Conservation (phyloP, 2,888 invertebrate genomes). For the Drosophila austrosaltans region DNA sequence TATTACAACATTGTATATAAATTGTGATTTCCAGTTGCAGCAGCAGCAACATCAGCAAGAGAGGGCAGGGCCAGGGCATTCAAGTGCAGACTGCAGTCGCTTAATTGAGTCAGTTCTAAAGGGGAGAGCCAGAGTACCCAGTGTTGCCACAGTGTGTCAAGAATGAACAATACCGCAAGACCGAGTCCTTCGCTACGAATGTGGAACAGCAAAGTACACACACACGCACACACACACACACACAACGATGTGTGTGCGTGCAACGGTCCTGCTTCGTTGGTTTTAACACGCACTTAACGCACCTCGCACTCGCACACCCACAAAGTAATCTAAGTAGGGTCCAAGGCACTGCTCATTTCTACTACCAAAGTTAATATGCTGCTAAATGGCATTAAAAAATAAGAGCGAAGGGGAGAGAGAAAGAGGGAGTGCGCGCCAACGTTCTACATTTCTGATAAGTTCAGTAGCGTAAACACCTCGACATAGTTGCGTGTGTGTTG, state of each 20-base stretch:
- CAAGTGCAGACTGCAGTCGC: slow-evolving; percentile 55
- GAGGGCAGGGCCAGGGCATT: slow-evolving; percentile 42
- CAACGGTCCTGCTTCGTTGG: slow-evolving; percentile 51
- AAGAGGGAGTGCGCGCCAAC: slow-evolving; percentile 29
- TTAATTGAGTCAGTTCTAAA: slow-evolving; percentile 62
- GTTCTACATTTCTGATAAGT: slow-evolving; percentile 67
- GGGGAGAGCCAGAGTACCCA: background rate
- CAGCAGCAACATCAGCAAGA: slow-evolving; percentile 23
- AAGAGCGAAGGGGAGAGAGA: slow-evolving; percentile 25
- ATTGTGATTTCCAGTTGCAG: slow-evolving; percentile 70
- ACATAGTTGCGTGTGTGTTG: slow-evolving; percentile 62
- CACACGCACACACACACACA: background rate
- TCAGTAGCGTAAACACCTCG: slow-evolving; percentile 70
- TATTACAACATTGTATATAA: slow-evolving; percentile 79
- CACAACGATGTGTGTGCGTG: slow-evolving; percentile 59
- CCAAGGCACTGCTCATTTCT: slow-evolving; percentile 63
- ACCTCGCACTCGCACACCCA: slow-evolving; percentile 36
- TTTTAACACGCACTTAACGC: slow-evolving; percentile 71
- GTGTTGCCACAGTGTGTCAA: slow-evolving; percentile 16
- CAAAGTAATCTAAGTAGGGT: slow-evolving; percentile 61
- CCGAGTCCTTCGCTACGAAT: slow-evolving; percentile 18
- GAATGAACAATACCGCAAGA: slow-evolving; percentile 6
- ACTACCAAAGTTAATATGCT: slow-evolving; percentile 78
- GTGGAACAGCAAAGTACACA: slow-evolving; percentile 39
- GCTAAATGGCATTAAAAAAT: slow-evolving; percentile 76